Conservation (phyloP, 2,888 invertebrate species). For the Thysanoteuthis rhombus region DNA sequence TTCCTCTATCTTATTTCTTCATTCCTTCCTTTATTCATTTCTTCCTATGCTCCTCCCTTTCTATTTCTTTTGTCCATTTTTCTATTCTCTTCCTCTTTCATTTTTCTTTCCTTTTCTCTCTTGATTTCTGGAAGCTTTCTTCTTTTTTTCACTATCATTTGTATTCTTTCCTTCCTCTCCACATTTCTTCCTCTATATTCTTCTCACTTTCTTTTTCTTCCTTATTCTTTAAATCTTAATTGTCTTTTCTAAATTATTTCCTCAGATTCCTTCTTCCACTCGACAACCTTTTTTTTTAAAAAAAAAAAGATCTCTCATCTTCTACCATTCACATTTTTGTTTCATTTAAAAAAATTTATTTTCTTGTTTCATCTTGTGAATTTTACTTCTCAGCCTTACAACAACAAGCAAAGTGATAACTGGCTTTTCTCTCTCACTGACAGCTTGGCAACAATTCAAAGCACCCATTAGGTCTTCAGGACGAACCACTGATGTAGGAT, state of each 20-base stretch:
- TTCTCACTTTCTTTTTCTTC: neutral
- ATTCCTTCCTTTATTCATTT: too few species aligned
- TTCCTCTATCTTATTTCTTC: too few species aligned
- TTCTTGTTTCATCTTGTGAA: neutral
- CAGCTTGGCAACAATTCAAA: neutral
- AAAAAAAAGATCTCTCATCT: neutral
- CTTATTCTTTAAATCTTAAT: neutral
- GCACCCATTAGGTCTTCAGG: conserved; percentile 12
- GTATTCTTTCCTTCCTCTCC: neutral
- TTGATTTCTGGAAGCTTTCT: too few species aligned
- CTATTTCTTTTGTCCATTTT: too few species aligned
- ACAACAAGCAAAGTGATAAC: neutral
- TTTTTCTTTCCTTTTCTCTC: too few species aligned
- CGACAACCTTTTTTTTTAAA: neutral
- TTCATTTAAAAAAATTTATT: neutral
- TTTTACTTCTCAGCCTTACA: neutral
- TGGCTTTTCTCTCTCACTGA: neutral
- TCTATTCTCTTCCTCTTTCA: too few species aligned
- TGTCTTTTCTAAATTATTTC: neutral
- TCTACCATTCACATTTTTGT: neutral
- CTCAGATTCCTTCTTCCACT: neutral
- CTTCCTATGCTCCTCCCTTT: too few species aligned
- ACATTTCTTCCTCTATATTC: neutral
- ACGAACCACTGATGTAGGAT: neutral
- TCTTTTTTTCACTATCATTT: neutral